These are phyloP conservation scores for Opisthocomus hoazin DNA, from an alignment of 2,113 vertebrate species.

Conservation along the genomic window DNA sequence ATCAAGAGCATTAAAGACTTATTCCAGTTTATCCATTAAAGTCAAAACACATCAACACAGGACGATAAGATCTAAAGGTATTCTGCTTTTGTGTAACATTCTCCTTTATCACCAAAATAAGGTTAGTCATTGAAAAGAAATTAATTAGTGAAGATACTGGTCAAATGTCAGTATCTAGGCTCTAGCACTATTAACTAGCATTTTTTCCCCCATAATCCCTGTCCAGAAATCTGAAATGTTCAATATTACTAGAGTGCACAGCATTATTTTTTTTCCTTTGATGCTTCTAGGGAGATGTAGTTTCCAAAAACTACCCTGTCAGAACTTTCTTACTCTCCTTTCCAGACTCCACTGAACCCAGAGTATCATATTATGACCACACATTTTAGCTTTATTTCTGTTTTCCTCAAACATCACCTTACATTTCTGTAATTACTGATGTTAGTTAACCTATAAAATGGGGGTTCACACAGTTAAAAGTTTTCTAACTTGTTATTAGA, in stretches of 20 bases:
- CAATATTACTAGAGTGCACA: not conserved
- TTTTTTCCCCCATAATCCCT: not conserved
- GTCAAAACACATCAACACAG: not conserved
- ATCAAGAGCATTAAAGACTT: not conserved
- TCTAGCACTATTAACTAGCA: not conserved
- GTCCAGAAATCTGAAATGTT: not conserved
- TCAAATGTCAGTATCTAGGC: not conserved
- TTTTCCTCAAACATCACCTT: not conserved
- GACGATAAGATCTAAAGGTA: not conserved
- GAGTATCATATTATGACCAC: not conserved
- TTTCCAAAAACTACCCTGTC: not conserved
- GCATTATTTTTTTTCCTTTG: not conserved
- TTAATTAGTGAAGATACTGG: not conserved
- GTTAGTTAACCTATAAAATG: not conserved
- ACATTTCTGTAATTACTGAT: not conserved
- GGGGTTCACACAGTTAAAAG: not conserved
- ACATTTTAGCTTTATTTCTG: not conserved
- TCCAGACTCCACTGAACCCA: not conserved
- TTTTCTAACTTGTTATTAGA: not conserved
- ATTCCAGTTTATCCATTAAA: not conserved
- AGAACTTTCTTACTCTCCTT: not conserved
- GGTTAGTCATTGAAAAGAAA: not conserved
- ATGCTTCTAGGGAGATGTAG: not conserved
- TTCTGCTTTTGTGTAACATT: not conserved
- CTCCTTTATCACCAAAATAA: not conserved